phyloP scores from a whole-genome alignment of 1,140 invertebrate genomes.

The Ceratitis capitata region DNA sequence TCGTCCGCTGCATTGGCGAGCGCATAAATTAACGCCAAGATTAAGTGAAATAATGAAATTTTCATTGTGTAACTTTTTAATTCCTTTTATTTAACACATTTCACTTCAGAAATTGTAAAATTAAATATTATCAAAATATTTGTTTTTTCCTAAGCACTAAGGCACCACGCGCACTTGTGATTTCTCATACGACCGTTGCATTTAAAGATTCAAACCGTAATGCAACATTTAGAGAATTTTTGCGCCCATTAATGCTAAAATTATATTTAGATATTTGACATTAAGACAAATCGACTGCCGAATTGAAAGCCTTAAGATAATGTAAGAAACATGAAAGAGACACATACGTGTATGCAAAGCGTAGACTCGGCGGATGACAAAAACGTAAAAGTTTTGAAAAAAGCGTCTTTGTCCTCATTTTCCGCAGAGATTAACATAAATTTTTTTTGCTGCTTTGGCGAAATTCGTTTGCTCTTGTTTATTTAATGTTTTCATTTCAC shows the following conservation, averaged over 20 bases:
- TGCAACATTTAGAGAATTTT: background rate
- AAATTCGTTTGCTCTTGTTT: background rate
- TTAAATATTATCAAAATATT: background rate
- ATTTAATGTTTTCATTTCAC: background rate
- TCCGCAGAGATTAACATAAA: background rate
- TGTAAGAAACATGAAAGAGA: background rate
- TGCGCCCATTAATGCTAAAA: slow-evolving; percentile 30
- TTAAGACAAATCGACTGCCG: slow-evolving; percentile 22
- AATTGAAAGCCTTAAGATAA: background rate
- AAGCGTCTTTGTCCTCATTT: background rate
- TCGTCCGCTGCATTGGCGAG: background rate
- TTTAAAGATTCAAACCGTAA: slow-evolving; percentile 10
- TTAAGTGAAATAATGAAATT: background rate
- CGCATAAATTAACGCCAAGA: background rate
- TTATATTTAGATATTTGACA: slow-evolving; percentile 27
- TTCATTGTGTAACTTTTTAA: background rate
- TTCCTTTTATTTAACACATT: background rate
- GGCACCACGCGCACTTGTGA: background rate
- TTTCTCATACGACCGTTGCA: background rate
- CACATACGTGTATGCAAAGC: background rate
- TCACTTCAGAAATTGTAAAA: background rate
- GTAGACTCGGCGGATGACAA: background rate
- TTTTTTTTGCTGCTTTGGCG: background rate
- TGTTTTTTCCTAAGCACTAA: background rate
- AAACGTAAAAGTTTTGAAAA: background rate